Evolutionary conservation across 1,140 invertebrate species (phyloP).

Genomic region (Macrocentrus cingulum): DNA sequence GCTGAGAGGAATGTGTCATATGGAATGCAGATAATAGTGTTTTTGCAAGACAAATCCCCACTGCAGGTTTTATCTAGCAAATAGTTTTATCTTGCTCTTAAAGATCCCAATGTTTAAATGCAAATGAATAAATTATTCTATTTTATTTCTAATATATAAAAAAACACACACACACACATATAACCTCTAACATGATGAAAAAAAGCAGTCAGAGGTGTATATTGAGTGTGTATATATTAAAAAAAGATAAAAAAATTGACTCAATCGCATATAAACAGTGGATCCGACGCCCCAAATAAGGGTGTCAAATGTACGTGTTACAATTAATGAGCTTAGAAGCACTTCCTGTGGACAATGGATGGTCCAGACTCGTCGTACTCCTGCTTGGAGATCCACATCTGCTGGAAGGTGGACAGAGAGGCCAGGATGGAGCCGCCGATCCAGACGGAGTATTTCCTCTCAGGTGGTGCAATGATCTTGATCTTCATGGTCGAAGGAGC

Average conservation of each 20-base stretch:
- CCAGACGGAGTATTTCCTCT: slow-evolving; percentile 84
- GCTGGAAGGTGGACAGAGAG: slow-evolving; percentile 86
- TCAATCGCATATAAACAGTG: no score
- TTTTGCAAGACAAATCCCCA: neutral
- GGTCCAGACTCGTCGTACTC: slow-evolving; percentile 95
- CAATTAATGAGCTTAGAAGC: slow-evolving; percentile 73
- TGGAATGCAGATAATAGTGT: slow-evolving; percentile 7
- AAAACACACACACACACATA: no score
- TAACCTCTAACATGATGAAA: no score
- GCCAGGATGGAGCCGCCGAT: slow-evolving; percentile 86
- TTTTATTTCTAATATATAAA: slow-evolving; percentile 28
- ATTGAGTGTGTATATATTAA: slow-evolving; percentile 29
- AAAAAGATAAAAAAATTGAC: no score
- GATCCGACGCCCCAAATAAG: no score
- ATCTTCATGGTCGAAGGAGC: slow-evolving; percentile 78
- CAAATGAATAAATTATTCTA: neutral
- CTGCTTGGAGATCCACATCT: slow-evolving; percentile 96
- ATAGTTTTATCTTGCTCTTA: no score
- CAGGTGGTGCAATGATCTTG: slow-evolving; percentile 83
- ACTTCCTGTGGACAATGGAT: slow-evolving; percentile 93
- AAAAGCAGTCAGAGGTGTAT: neutral
- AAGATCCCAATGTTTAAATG: no score
- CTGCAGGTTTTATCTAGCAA: no score
- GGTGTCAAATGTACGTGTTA: no score
- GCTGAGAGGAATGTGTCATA: slow-evolving; percentile 1